Evolutionary conservation across 2,888 invertebrate genomes (phyloP).

Genomic region (Strigamia maritima): DNA sequence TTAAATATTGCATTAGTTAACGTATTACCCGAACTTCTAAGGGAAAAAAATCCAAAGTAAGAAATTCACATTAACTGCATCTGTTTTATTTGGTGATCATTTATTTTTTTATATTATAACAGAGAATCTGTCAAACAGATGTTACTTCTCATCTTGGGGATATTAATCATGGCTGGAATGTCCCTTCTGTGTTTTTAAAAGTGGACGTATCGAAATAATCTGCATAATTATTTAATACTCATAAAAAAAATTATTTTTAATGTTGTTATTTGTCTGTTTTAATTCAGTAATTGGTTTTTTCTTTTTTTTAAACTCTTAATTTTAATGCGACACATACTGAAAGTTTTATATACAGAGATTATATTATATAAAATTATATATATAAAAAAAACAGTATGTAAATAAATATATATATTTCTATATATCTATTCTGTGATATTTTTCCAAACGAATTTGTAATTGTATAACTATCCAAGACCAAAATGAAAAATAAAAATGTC

Average conservation of each 20-base stretch:
- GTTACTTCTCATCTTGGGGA: conserved; percentile 70
- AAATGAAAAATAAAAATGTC: background rate
- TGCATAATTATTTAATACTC: conserved; percentile 31
- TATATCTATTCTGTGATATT: conserved; percentile 26
- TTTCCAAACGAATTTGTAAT: conserved; percentile 26
- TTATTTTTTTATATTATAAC: background rate
- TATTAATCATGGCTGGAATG: conserved; percentile 75
- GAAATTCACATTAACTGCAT: background rate
- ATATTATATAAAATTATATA: too few relatives aligned
- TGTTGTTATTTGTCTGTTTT: background rate
- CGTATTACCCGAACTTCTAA: conserved; percentile 48
- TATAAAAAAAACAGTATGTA: background rate
- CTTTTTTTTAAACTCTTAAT: too few relatives aligned
- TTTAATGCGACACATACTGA: background rate
- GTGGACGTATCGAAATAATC: background rate
- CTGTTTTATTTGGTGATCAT: background rate
- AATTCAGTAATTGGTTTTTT: conserved; percentile 13
- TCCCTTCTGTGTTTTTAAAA: conserved; percentile 51
- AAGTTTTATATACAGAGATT: conserved; percentile 10
- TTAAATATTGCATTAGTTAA: conserved; percentile 94
- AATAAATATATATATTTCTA: background rate
- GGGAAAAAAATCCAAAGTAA: conserved; percentile 37
- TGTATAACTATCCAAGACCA: background rate
- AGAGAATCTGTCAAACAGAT: conserved; percentile 79
- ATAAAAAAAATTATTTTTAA: background rate